Conservation (phyloP, 2,113 vertebrate species). For the Pipra filicauda region DNA sequence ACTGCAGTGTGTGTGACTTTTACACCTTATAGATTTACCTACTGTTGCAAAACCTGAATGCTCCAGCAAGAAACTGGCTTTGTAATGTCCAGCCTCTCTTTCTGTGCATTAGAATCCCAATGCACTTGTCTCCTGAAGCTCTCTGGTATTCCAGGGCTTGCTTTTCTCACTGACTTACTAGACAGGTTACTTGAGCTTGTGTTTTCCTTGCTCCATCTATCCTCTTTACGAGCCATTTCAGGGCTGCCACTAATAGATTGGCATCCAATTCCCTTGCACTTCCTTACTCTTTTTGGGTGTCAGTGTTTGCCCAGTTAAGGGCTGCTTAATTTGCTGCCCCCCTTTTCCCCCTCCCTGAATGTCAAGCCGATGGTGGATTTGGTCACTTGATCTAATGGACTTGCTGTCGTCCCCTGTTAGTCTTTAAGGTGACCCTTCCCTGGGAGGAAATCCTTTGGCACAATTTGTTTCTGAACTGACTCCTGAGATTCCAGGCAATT, state of each 20-base stretch:
- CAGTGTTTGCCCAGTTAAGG: not conserved
- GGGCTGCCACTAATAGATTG: not conserved
- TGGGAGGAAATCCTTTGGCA: constrained; percentile 7
- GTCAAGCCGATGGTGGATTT: not conserved
- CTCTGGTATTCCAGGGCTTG: not conserved
- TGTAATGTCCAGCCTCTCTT: not conserved
- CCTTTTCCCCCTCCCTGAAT: not conserved
- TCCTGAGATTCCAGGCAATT: constrained; percentile 45
- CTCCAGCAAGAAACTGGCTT: not conserved
- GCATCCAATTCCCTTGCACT: not conserved
- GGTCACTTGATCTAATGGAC: constrained; percentile 19
- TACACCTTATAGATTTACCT: rapidly evolving
- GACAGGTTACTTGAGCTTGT: not conserved
- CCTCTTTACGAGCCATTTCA: not conserved
- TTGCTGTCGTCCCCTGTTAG: constrained; percentile 42
- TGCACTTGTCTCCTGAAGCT: not conserved
- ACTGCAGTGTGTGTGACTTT: not conserved
- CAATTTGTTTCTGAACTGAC: constrained; percentile 41
- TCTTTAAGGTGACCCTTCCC: constrained; percentile 6
- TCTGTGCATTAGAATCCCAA: not conserved
- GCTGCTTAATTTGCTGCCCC: constrained; percentile 29
- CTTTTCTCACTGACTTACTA: not conserved
- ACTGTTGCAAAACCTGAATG: not conserved
- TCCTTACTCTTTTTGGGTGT: not conserved
- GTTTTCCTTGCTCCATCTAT: not conserved